These are phyloP conservation scores for Heliothis virescens DNA, from an alignment of 1,140 invertebrate genomes.

Conservation along the genomic window DNA sequence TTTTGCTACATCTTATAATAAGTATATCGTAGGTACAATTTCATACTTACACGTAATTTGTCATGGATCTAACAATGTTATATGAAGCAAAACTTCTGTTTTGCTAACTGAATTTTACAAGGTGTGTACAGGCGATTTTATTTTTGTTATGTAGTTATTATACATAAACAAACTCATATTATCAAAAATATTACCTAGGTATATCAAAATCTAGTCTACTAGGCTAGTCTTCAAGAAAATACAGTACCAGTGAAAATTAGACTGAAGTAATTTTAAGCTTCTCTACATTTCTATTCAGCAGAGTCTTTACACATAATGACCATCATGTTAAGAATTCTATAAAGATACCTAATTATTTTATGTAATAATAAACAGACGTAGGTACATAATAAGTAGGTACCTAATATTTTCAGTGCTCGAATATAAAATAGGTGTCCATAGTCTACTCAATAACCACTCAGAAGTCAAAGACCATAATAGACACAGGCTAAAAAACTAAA, in stretches of 20 bases:
- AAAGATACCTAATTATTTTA: not conserved
- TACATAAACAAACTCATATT: too few relatives aligned
- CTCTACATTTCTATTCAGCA: not conserved
- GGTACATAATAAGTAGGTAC: not conserved
- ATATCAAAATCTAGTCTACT: too few relatives aligned
- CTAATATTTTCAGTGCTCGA: slow-evolving; percentile 12
- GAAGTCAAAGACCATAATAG: not conserved
- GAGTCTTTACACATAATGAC: not conserved
- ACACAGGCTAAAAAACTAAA: slow-evolving; percentile 20
- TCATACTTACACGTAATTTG: slow-evolving; percentile 30
- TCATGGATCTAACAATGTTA: slow-evolving; percentile 14
- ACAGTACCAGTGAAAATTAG: too few relatives aligned
- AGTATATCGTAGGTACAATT: not conserved
- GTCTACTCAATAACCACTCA: not conserved
- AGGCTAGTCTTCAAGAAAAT: too few relatives aligned
- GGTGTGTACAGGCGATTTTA: too few relatives aligned
- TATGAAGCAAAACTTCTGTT: not conserved
- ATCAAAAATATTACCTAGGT: too few relatives aligned
- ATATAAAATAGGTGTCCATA: not conserved
- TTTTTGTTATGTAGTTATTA: too few relatives aligned
- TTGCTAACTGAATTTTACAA: not conserved
- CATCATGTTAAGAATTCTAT: not conserved
- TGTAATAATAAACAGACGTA: not conserved
- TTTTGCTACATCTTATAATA: slow-evolving; percentile 1
- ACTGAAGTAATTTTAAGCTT: too few relatives aligned